phyloP scores from a whole-genome alignment of 2,797 vertebrate species.

The Phataginus tricuspis region DNA sequence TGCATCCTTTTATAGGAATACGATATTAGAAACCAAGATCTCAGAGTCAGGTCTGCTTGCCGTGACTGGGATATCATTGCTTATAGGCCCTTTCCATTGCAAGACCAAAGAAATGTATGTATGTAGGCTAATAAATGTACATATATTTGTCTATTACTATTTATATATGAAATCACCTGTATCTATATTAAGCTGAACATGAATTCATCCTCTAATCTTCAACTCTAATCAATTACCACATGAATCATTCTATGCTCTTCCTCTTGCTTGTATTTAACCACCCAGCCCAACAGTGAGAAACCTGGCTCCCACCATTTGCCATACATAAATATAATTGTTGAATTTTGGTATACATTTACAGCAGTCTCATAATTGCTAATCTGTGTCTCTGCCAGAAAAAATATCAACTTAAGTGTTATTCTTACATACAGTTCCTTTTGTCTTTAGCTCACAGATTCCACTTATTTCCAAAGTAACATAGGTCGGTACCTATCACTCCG shows the following conservation, averaged over 20 bases:
- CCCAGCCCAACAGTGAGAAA: neutral
- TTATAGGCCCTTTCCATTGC: neutral
- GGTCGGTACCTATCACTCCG: neutral
- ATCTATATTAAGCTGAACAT: neutral
- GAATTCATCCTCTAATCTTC: neutral
- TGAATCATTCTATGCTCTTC: neutral
- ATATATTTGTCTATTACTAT: neutral
- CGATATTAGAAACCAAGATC: neutral
- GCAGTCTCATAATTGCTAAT: neutral
- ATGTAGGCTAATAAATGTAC: neutral
- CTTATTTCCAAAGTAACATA: neutral
- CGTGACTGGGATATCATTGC: neutral
- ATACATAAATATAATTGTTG: neutral
- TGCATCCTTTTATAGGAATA: neutral
- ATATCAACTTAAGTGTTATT: neutral
- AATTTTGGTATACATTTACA: neutral
- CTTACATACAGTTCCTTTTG: neutral
- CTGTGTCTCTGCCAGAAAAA: neutral
- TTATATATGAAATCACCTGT: neutral
- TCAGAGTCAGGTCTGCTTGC: neutral
- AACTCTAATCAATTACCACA: neutral
- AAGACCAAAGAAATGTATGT: neutral
- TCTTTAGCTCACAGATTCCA: neutral
- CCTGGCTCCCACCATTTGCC: neutral
- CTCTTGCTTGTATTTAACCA: neutral